Evolutionary conservation across 2,113 vertebrate genomes (phyloP), one percentile per base, ranked within the genome.

Genomic region (Oncorhynchus mykiss): DNA sequence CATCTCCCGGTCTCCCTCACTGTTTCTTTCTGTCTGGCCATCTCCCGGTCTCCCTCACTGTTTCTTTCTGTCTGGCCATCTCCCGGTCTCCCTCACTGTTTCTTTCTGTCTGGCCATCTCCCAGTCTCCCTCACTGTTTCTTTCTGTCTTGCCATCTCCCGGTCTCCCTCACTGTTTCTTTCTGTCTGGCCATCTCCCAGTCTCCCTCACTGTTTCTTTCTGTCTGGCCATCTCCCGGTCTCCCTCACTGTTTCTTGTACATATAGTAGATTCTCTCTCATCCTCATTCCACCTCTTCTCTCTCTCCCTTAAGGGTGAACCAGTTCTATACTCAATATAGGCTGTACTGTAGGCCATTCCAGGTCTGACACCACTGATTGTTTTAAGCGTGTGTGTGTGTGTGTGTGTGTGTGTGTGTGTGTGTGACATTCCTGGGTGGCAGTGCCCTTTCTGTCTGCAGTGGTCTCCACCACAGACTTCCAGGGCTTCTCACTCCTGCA

Each of bases 401-500:
- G 60, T 62, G 60, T 62, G 60, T 62, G 60, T 62, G 60, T 72
- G 71, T 72, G 27, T 62, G 27, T n/a, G 51, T 71, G 70, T 71
- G 48, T 51, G 51, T 69, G 72, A 78, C 57, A 3, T 70, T 24
- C 68, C 31, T 14, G 11, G 49, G 18, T 51, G 12, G n/a, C 71
- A 80, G 18, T n/a, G 18, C 59, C 16, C 51, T 57, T 7, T 60
- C 18, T 22, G 59, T 7, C 20, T 8, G 59, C 5, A n/a, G 18
- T 8, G n/a, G 18, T 22, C 39, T 39, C 39, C 39, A 0, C 39
- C 39, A 39, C 39, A 39, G 39, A 39, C 7, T 39, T 45, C 18
- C n/a, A 20, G 20, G 59, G 59, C 59, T 8, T 20, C 22, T n/a
- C 5, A 62, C 31, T 31, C 34, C 34, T 39, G n/a, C n/a, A 13